Evolutionary conservation across 2,797 vertebrate species (phyloP), one percentile per base, ranked within the genome.

Genomic region (Amazonetta brasiliensis): DNA sequence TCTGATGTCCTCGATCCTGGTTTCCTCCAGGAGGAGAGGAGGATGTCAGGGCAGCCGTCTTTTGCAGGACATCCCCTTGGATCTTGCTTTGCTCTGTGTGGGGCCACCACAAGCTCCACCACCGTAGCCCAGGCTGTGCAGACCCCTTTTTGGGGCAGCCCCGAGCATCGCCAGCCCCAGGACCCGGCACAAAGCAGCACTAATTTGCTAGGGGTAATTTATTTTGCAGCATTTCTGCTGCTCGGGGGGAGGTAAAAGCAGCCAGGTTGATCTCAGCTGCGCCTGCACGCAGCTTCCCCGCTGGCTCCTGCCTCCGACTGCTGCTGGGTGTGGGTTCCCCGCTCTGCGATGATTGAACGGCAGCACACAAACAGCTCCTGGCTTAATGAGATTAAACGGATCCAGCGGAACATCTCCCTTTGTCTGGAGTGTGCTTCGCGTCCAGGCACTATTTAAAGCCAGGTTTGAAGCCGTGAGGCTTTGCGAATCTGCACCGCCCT

Each of bases 291-390:
- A 12, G 78, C 17, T 90, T 87, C 62, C 43, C 83, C 10, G 22
- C 79, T 3, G 12, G 39, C 28, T 60, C 30, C 76, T 12, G 64
- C 1, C 0, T 3, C 0, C 6, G 22, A 16, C 60, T 12, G 68
- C 71, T 75, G 44, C 37, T 63, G 85, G 2, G 13, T 63, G 23
- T 13, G 56, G 17, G 7, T 41, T 87, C 41, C 58, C 69, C 10
- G 20, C 33, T 43, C 68, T 1, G 2, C 8, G 0, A 3, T 2
- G 23, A 4, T 1, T 18, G 28, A 60, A 8, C 9, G 5, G 21
- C 39, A 16, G 0, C 69, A n/a, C 56, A 20, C 52, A 12, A 44
- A 72, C 80, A 60, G 63, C 58, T 72, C 35, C n/a, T 22, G 71
- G 64, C 33, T 89, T 89, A 58, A 73, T 30, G 66, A 28, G 64